These are phyloP conservation scores for Achroia grisella DNA, from an alignment of 1,140 invertebrate species.

Conservation along the genomic window DNA sequence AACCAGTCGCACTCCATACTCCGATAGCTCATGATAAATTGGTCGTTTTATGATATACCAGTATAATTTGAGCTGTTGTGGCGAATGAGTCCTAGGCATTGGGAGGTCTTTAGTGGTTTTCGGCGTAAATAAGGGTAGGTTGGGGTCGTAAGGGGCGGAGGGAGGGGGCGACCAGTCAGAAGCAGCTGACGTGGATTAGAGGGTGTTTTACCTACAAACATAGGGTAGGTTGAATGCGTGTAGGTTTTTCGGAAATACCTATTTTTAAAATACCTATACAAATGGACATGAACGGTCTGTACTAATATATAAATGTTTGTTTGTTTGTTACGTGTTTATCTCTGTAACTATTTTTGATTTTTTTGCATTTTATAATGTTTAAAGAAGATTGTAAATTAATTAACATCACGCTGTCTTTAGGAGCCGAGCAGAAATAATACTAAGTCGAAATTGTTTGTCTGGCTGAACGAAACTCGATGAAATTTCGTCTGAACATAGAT, in stretches of 20 bases:
- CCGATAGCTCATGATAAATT: conserved; percentile 29
- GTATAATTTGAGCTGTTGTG: conserved; percentile 25
- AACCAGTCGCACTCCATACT: conserved; percentile 1
- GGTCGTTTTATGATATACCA: conserved; percentile 22
- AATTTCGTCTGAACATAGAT: too few relatives aligned
- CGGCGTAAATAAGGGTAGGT: conserved; percentile 49
- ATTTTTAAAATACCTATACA: neutral
- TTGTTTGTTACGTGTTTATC: too few relatives aligned
- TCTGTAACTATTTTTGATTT: too few relatives aligned
- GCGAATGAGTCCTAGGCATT: conserved; percentile 11
- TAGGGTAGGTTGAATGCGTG: conserved; percentile 23
- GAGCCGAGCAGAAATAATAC: too few relatives aligned
- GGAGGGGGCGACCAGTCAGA: conserved; percentile 53
- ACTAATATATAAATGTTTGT: too few relatives aligned
- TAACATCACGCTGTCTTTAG: too few relatives aligned
- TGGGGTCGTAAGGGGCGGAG: conserved; percentile 26
- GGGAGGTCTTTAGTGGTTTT: conserved; percentile 27
- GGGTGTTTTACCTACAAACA: conserved; percentile 60
- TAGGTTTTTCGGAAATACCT: conserved; percentile 26
- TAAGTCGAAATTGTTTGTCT: too few relatives aligned
- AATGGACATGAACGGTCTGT: too few relatives aligned
- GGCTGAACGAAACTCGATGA: too few relatives aligned
- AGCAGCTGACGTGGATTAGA: conserved; percentile 69
- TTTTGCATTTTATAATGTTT: too few relatives aligned
- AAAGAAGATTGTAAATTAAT: too few relatives aligned